Conservation (phyloP, 2,888 invertebrate species). For the Buathra laborator region DNA sequence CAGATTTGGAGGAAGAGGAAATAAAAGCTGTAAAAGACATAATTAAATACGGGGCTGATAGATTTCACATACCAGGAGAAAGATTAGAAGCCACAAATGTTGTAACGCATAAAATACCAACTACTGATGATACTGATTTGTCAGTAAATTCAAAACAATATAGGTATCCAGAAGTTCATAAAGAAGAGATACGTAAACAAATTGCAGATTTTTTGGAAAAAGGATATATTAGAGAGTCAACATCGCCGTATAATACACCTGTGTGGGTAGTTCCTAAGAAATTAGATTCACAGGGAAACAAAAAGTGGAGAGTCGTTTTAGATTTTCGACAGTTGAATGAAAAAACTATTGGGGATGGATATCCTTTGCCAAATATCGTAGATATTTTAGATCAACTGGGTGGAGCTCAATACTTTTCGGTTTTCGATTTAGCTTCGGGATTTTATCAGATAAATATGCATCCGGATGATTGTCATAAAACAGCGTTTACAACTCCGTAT, state of each 20-base stretch:
- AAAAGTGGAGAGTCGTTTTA: not conserved
- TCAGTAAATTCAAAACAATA: not conserved
- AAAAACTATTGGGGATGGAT: not conserved
- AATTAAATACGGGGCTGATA: not conserved
- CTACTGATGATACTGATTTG: not conserved
- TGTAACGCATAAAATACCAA: not conserved
- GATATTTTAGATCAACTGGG: too few relatives aligned
- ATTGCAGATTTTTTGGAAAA: not conserved
- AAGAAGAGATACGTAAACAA: not conserved
- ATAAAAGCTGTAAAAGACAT: not conserved
- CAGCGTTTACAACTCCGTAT: too few relatives aligned
- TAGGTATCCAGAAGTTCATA: not conserved
- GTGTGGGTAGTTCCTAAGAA: not conserved
- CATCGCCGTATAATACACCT: constrained; percentile 4
- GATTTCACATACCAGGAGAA: not conserved
- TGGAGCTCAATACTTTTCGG: too few relatives aligned
- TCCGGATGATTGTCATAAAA: too few relatives aligned
- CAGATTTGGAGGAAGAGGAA: not conserved
- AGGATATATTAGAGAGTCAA: not conserved
- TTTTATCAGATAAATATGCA: too few relatives aligned
- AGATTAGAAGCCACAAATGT: not conserved
- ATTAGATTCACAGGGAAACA: not conserved
- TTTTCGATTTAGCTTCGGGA: too few relatives aligned
- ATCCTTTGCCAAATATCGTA: too few relatives aligned
- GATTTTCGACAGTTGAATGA: constrained; percentile 4